These are phyloP conservation scores for Rapana venosa DNA, from an alignment of 2,888 invertebrate genomes.

Conservation along the genomic window DNA sequence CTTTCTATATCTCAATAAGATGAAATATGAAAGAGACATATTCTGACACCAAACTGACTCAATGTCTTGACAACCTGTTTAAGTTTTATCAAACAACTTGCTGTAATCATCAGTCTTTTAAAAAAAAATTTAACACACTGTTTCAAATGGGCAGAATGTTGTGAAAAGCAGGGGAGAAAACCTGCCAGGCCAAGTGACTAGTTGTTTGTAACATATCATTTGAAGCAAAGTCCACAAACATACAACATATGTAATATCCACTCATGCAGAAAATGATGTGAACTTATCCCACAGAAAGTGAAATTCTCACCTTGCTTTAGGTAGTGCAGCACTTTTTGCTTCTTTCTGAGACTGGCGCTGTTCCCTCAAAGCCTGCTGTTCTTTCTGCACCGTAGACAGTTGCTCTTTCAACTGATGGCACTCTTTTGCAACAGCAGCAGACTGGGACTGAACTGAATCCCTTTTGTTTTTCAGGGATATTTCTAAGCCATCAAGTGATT, in stretches of 20 bases:
- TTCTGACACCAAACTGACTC: too few species aligned
- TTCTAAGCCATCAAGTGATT: slow-evolving; percentile 19
- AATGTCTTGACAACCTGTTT: too few species aligned
- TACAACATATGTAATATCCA: background rate
- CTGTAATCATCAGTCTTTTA: too few species aligned
- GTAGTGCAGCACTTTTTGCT: slow-evolving; percentile 55
- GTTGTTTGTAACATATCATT: too few species aligned
- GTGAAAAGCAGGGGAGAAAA: too few species aligned
- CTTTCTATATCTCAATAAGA: too few species aligned
- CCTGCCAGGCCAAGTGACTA: too few species aligned
- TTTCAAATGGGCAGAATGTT: too few species aligned
- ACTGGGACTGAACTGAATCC: slow-evolving; percentile 5
- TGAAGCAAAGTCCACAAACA: background rate
- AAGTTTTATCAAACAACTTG: too few species aligned
- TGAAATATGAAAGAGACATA: too few species aligned
- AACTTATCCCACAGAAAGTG: background rate
- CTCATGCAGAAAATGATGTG: background rate
- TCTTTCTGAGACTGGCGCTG: slow-evolving; percentile 54
- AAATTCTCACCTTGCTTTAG: slow-evolving; percentile 55
- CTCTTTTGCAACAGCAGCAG: slow-evolving; percentile 32
- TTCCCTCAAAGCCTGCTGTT: slow-evolving; percentile 47
- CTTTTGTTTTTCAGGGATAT: slow-evolving; percentile 24
- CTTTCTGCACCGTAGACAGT: slow-evolving; percentile 42
- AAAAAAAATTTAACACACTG: too few species aligned
- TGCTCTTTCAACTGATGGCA: slow-evolving; percentile 46